Conservation (phyloP, 2,888 invertebrate species). For the Agonopterix arenella region DNA sequence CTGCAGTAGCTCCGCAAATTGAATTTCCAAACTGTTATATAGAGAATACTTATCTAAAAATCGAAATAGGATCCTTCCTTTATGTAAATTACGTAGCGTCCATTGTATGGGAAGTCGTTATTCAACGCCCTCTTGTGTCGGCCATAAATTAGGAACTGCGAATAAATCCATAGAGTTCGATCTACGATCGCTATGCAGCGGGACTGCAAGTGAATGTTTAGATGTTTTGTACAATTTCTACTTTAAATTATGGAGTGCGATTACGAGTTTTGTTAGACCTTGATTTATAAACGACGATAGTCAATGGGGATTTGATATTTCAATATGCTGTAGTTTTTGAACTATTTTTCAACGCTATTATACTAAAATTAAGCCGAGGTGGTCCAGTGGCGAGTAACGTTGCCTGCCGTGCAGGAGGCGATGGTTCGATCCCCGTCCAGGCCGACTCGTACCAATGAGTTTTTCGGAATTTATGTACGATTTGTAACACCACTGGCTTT, state of each 20-base stretch:
- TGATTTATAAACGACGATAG: background rate
- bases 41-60: slow-evolving; percentile 1
- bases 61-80: slow-evolving; percentile 4
- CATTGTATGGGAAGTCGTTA: slow-evolving; percentile 4
- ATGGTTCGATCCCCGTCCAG: too few species aligned
- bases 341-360: too few species aligned
- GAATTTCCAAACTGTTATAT: background rate
- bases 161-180: slow-evolving; percentile 60
- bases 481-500: too few species aligned
- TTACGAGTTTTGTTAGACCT: slow-evolving; percentile 1
- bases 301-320: too few species aligned
- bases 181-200: slow-evolving; percentile 32
- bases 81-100: slow-evolving; percentile 4
- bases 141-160: slow-evolving; percentile 57
- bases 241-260: slow-evolving; percentile 6
- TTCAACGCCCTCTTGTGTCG: slow-evolving; percentile 19
- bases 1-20: too few species aligned
- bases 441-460: too few species aligned
- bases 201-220: slow-evolving; percentile 7
- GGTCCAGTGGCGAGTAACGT: too few species aligned
- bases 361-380: too few species aligned
- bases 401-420: too few species aligned
- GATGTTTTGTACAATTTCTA: slow-evolving; percentile 4
- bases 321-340: too few species aligned
- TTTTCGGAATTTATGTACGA: too few species aligned